Evolutionary conservation across 2,797 vertebrate genomes (phyloP).

Genomic region (Smutsia gigantea): DNA sequence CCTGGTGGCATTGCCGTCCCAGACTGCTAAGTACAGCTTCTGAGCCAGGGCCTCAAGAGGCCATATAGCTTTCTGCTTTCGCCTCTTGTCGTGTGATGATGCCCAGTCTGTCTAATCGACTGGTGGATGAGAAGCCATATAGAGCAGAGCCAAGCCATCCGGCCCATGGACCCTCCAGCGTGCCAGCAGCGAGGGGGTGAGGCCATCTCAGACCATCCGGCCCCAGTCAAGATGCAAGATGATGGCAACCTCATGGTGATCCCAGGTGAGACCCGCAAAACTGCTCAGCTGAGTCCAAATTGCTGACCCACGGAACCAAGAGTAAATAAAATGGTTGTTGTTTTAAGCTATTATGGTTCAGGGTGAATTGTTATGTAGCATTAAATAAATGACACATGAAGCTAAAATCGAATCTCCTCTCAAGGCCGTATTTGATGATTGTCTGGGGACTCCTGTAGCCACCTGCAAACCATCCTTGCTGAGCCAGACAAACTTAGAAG

Average conservation of each 20-base stretch:
- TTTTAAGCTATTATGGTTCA: constrained; percentile 47
- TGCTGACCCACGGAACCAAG: constrained; percentile 48
- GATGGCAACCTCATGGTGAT: neutral
- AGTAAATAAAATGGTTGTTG: constrained; percentile 26
- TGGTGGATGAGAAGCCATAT: neutral
- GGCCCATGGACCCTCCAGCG: neutral
- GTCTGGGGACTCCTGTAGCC: constrained; percentile 52
- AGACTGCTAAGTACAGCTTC: neutral
- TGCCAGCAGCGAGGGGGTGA: neutral
- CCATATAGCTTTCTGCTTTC: neutral
- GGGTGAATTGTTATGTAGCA: neutral
- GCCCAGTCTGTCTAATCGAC: neutral
- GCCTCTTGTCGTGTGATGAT: neutral
- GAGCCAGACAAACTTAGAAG: constrained; percentile 62
- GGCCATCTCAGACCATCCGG: neutral
- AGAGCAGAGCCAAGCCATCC: neutral
- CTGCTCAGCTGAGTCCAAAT: constrained; percentile 16
- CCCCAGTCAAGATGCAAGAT: neutral
- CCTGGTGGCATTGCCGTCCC: neutral
- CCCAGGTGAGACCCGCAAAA: neutral
- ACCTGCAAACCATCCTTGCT: constrained; percentile 75
- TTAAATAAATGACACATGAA: constrained; percentile 48
- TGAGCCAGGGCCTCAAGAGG: neutral
- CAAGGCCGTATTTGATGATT: neutral
- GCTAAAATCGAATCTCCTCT: constrained; percentile 52